Evolutionary conservation across 2,797 vertebrate species (phyloP).

Genomic region (Fistularia tabacaria): DNA sequence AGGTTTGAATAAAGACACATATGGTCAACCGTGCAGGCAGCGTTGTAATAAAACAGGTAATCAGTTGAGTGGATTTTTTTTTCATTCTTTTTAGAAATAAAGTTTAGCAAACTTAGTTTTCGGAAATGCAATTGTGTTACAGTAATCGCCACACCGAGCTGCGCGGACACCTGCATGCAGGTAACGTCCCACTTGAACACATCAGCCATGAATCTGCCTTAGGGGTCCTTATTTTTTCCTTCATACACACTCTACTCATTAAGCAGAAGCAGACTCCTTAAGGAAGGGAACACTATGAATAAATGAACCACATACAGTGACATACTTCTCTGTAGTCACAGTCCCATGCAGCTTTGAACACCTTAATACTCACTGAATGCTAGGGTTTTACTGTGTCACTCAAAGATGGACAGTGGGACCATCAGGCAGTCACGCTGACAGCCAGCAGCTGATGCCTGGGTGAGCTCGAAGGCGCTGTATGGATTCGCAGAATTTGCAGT

Average conservation of each 20-base stretch:
- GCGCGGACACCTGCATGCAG: constrained; percentile 2
- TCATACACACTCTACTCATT: constrained; percentile 33
- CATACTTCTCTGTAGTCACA: constrained; percentile 5
- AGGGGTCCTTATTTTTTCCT: constrained; percentile 27
- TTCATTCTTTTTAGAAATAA: not conserved
- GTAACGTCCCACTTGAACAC: constrained; percentile 13
- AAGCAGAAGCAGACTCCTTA: constrained; percentile 10
- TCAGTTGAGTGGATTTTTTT: no score
- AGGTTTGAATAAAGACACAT: no score
- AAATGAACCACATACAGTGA: constrained; percentile 14
- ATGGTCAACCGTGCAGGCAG: no score
- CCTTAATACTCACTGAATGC: not conserved
- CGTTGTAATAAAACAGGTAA: no score
- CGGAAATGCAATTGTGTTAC: no score
- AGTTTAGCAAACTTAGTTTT: not conserved
- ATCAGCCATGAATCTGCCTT: constrained; percentile 16
- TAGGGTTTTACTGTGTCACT: constrained; percentile 10
- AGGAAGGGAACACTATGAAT: constrained; percentile 23
- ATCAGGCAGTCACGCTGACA: constrained; percentile 25
- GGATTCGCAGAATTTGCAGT: constrained; percentile 60
- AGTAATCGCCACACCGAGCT: not conserved
- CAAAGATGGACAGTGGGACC: constrained; percentile 5
- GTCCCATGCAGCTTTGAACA: constrained; percentile 1
- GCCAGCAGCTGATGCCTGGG: constrained; percentile 36
- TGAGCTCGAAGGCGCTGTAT: constrained; percentile 44